phyloP scores from a whole-genome alignment of 2,113 vertebrate genomes.

The Grus americana region DNA sequence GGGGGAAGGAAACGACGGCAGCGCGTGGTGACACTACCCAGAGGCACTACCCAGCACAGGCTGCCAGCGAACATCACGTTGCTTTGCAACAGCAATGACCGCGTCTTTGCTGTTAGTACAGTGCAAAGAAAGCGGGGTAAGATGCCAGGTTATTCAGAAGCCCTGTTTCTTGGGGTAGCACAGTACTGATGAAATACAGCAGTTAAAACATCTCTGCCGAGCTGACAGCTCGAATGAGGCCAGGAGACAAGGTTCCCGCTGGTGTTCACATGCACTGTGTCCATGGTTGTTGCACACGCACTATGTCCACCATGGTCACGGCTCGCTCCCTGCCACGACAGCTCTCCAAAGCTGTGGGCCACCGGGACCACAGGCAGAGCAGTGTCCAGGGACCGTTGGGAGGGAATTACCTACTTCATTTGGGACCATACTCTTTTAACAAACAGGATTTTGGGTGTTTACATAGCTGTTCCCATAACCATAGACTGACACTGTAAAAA shows the following conservation, averaged over 20 bases:
- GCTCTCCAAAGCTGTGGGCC: too few species aligned
- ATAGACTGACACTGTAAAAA: not conserved
- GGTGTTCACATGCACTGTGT: not conserved
- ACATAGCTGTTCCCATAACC: not conserved
- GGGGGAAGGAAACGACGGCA: not conserved
- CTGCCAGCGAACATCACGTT: not conserved
- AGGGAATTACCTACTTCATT: not conserved
- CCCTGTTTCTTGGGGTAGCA: not conserved
- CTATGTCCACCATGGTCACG: not conserved
- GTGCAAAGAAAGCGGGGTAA: not conserved
- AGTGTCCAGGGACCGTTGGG: rapidly evolving
- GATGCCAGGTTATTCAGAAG: not conserved
- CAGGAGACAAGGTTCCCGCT: not conserved
- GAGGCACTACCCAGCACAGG: not conserved
- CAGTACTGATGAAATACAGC: not conserved
- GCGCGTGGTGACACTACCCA: not conserved
- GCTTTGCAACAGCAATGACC: rapidly evolving
- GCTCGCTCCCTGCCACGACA: too few species aligned
- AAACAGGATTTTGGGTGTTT: not conserved
- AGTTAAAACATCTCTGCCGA: not conserved
- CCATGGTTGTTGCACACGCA: not conserved
- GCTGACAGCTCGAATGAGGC: not conserved
- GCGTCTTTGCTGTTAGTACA: not conserved
- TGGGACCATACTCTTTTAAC: not conserved
- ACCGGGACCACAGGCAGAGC: not conserved